phyloP scores from a whole-genome alignment of 2,797 vertebrate species.

The Acanthornis magna region DNA sequence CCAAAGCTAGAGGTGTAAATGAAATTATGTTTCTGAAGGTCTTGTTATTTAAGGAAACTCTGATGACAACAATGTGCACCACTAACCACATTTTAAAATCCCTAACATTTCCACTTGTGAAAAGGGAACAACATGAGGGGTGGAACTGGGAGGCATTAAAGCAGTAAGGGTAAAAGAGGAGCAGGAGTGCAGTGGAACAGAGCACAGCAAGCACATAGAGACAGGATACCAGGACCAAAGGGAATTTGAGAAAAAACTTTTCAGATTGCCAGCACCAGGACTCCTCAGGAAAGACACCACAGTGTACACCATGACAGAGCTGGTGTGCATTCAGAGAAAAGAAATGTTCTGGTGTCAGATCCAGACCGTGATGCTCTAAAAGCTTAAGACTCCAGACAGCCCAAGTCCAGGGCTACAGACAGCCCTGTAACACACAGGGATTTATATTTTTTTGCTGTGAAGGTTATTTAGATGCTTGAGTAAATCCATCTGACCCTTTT shows the following conservation, averaged over 20 bases:
- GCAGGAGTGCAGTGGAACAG: background rate
- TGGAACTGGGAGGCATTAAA: background rate
- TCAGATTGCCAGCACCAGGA: background rate
- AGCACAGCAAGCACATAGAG: background rate
- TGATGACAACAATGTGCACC: background rate
- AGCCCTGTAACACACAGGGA: background rate
- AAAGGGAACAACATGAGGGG: accelerated
- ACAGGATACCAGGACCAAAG: background rate
- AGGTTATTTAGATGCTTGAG: conserved; percentile 21
- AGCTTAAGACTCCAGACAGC: background rate
- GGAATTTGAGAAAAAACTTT: background rate
- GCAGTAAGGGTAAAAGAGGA: background rate
- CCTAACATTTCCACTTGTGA: background rate
- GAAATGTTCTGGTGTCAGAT: background rate
- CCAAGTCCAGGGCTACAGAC: background rate
- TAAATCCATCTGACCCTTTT: conserved; percentile 33
- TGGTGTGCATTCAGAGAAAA: background rate
- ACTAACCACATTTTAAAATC: background rate
- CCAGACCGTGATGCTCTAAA: background rate
- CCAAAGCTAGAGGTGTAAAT: background rate
- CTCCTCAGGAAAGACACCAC: background rate
- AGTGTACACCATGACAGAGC: background rate
- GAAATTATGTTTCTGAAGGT: background rate
- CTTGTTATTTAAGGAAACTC: background rate
- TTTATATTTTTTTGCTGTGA: background rate